phyloP scores from a whole-genome alignment of 2,797 vertebrate species.

The Diplodus puntazzo region DNA sequence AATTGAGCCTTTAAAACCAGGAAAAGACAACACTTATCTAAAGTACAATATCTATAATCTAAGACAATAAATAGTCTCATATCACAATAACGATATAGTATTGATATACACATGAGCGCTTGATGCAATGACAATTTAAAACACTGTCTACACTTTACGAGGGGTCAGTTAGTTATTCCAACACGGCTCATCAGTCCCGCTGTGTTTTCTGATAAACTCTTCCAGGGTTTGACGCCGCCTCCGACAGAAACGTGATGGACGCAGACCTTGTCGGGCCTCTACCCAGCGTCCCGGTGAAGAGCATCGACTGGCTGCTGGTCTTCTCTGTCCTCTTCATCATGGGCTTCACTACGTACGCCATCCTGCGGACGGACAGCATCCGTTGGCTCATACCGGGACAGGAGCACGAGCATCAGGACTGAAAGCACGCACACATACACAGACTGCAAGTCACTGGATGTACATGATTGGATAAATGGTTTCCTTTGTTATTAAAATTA shows the following conservation, averaged over 20 bases:
- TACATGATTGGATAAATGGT: conserved; percentile 15
- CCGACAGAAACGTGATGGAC: conserved; percentile 85
- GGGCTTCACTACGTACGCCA: conserved; percentile 91
- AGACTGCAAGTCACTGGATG: conserved; percentile 6
- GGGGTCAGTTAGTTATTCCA: no score
- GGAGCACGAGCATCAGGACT: conserved; percentile 96
- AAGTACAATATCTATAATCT: no score
- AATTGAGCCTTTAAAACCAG: no score
- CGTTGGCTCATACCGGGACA: conserved; percentile 96
- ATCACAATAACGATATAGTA: no score
- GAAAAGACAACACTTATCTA: no score
- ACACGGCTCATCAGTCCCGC: neutral
- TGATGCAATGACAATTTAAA: no score
- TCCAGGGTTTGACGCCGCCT: conserved; percentile 91
- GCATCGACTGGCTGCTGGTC: conserved; percentile 96
- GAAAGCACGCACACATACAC: conserved; percentile 36
- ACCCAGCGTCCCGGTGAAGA: conserved; percentile 87
- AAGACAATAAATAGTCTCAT: no score
- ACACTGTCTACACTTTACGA: no score
- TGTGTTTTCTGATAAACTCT: neutral
- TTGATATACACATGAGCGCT: no score
- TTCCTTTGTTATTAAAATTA: conserved; percentile 14
- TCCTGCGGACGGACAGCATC: conserved; percentile 93
- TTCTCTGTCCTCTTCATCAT: conserved; percentile 95
- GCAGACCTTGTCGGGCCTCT: conserved; percentile 91